A percentile compares a stretch with the other conserved stretches of the same genome.
phyloP scores from a whole-genome alignment of 53 echinoderm and acorn worm species.

The Echinarachnius parma region DNA sequence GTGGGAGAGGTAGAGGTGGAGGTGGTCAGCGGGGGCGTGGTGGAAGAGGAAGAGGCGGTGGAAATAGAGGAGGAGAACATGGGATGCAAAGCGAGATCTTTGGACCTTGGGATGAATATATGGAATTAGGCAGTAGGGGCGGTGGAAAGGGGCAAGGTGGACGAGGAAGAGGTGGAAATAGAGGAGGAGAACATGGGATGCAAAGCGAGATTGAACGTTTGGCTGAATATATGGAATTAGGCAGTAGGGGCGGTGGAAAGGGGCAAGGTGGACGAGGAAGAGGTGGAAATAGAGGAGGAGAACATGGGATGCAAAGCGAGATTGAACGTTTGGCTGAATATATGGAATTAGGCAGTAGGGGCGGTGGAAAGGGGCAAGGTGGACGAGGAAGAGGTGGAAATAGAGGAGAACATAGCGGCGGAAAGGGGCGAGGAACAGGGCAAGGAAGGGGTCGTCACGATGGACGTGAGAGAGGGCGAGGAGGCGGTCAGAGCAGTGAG shows the following conservation, averaged over 20 bases:
- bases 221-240: background rate
- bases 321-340: background rate
- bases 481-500: no score
- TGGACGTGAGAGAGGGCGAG: background rate
- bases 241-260: background rate
- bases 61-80: background rate
- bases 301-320: background rate
- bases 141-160: background rate
- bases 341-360: background rate
- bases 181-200: no score
- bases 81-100: background rate
- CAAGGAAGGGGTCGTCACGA: background rate
- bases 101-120: background rate
- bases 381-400: slow-evolving; percentile 1
- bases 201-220: background rate
- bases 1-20: background rate
- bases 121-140: background rate
- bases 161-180: background rate
- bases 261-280: background rate
- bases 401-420: background rate
- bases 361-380: background rate
- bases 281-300: background rate
- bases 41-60: slow-evolving; percentile 17
- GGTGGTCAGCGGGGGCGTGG: slow-evolving; percentile 3
- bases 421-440: background rate